Base-by-base conservation (phyloP, 2,797 vertebrate genomes). In the Glossophaga mutica region DNA sequence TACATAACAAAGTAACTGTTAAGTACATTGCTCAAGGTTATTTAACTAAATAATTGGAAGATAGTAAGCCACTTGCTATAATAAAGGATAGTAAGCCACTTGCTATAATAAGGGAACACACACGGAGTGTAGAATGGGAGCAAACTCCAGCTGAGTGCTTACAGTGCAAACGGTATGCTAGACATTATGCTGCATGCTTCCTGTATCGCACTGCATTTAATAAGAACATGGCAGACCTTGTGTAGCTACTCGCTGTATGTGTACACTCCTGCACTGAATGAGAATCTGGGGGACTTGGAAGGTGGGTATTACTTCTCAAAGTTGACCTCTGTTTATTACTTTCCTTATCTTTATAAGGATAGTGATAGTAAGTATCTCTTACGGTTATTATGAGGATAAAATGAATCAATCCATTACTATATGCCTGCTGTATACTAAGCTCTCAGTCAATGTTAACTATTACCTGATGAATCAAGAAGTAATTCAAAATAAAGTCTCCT, bases 31-130 rank as follows among this genome's bases (percentile, higher is more conserved):
- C 67, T 96, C 32, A 93, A 97, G 83, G 68, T 95, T 82, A 88
- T 94, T 96, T 90, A 93, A 68, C 78, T 95, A 95, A 88, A 96
- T 90, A 94, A 85, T 81, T 97, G 77, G 68, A 96, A 85, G 46
- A 79, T 48, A 79, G 90, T 79, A 90, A 97, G 57, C 78, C 37
- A 87, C 81, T 90, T 94, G 76, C 50, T 92, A 24, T 62, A 87
- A 55, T 24, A 67, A 73, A 90, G 52, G 46, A 79, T 48, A 79
- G 90, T 79, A 90, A 97, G 57, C 78, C 37, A 87, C 81, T 90
- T 94, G 76, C 50, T 92, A 24, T 62, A 87, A 55, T 24, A 67
- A 73, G 87, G 52, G 48, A 87, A 81, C 44, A 57, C 37, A 70
- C 29, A 83, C 0, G 67, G 74, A 74, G 59, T 87, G 32, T 78